Evolutionary conservation across 2,113 vertebrate genomes (phyloP).

Genomic region (Malurus cyaneus): DNA sequence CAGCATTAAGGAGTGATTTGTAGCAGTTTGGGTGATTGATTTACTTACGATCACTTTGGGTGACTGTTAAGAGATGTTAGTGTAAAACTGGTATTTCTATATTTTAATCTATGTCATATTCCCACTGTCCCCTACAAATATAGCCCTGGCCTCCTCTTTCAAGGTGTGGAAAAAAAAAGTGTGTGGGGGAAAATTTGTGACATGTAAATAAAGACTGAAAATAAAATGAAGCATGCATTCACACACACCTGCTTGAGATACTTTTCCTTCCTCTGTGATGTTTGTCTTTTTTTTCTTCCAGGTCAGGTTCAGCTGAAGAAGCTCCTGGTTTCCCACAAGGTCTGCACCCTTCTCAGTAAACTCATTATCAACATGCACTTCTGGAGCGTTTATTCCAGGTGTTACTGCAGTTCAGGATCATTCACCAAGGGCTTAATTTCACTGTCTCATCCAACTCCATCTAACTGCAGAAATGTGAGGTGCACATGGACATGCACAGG

Average conservation of each 20-base stretch:
- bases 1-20: neutral
- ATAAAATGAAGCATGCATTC: neutral
- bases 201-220: neutral
- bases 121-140: neutral
- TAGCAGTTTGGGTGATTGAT: neutral
- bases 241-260: conserved; percentile 4
- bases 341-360: neutral
- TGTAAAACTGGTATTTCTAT: neutral
- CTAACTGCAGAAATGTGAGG: neutral
- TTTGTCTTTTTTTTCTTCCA: neutral
- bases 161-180: neutral
- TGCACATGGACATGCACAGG: neutral
- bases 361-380: neutral
- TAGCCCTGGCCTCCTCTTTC: neutral
- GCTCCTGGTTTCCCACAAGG: neutral
- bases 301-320: neutral
- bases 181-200: neutral
- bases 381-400: neutral
- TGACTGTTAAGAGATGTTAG: neutral
- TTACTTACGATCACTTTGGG: neutral
- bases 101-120: neutral
- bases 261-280: neutral
- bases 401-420: neutral
- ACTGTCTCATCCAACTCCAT: neutral
- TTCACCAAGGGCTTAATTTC: neutral